phyloP scores from a whole-genome alignment of 2,113 vertebrate species.

The Hirundichthys speculiger region DNA sequence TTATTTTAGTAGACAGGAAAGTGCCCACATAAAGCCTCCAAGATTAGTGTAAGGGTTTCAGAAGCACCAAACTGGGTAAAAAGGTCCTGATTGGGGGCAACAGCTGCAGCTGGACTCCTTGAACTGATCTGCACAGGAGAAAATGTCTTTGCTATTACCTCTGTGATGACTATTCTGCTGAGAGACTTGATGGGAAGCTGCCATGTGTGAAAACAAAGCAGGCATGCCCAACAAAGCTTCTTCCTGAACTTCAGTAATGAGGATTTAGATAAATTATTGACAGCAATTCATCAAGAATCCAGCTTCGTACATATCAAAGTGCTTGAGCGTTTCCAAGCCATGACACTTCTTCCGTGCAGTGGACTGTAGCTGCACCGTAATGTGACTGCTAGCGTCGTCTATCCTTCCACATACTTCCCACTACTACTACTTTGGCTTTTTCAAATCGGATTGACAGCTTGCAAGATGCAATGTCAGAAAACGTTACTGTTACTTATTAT shows the following conservation, averaged over 20 bases:
- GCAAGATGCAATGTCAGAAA: too few species aligned
- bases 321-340: too few species aligned
- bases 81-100: constrained; percentile 28
- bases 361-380: too few species aligned
- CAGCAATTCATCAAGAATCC: too few species aligned
- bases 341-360: too few species aligned
- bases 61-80: constrained; percentile 29
- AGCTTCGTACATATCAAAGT: too few species aligned
- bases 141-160: constrained; percentile 34
- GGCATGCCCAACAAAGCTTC: constrained; percentile 6
- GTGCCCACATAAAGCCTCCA: constrained; percentile 32
- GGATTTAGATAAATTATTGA: constrained; percentile 8
- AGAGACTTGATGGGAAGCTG: constrained; percentile 10
- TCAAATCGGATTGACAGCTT: too few species aligned
- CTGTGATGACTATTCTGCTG: constrained; percentile 22
- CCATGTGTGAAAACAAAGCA: constrained; percentile 4
- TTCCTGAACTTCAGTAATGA: constrained; percentile 17
- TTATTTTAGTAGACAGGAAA: constrained; percentile 29
- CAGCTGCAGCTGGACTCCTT: constrained; percentile 42
- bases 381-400: too few species aligned
- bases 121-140: constrained; percentile 17
- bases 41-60: constrained; percentile 33
- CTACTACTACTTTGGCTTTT: too few species aligned
- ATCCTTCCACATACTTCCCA: too few species aligned
- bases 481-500: too few species aligned